A percentile compares a stretch with the other conserved stretches of the same genome.
Conservation (phyloP, 2,888 invertebrate genomes). For the Ectropis crepuscularia region DNA sequence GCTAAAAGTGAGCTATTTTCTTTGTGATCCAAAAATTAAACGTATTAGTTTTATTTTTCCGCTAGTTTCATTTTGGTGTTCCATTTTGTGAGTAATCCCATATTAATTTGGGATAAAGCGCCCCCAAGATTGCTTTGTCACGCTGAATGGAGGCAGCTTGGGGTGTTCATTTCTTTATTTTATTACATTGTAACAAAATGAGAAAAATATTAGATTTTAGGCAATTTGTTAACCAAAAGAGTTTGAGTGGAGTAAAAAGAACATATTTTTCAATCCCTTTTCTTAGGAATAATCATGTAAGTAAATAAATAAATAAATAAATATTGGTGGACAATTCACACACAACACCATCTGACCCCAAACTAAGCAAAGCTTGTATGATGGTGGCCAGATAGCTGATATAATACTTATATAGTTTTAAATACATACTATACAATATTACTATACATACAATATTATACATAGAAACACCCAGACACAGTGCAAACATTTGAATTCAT, state of each 20-base stretch:
- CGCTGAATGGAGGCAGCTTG: conserved; percentile 20
- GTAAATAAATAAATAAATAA: no score
- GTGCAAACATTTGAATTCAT: no score
- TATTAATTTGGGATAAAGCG: conserved; percentile 23
- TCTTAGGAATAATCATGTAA: no score
- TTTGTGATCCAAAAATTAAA: conserved; percentile 82
- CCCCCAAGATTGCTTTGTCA: conserved; percentile 22
- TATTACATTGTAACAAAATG: conserved; percentile 15
- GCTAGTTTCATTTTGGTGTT: conserved; percentile 58
- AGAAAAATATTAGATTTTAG: conserved; percentile 15
- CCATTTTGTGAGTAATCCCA: conserved; percentile 21
- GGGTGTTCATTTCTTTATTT: conserved; percentile 23
- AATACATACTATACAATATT: no score
- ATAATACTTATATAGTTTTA: no score
- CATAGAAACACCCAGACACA: no score
- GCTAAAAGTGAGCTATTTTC: conserved; percentile 57
- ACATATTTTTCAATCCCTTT: conserved; percentile 2
- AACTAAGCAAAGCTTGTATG: no score
- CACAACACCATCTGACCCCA: no score
- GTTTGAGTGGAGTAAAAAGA: conserved; percentile 10
- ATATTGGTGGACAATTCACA: no score
- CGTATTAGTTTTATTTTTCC: conserved; percentile 65
- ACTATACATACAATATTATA: no score
- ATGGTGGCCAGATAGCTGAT: no score
- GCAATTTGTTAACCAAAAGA: conserved; percentile 22